Base-by-base conservation (phyloP, 2,113 vertebrate genomes). In the Hyperoodon ampullatus region DNA sequence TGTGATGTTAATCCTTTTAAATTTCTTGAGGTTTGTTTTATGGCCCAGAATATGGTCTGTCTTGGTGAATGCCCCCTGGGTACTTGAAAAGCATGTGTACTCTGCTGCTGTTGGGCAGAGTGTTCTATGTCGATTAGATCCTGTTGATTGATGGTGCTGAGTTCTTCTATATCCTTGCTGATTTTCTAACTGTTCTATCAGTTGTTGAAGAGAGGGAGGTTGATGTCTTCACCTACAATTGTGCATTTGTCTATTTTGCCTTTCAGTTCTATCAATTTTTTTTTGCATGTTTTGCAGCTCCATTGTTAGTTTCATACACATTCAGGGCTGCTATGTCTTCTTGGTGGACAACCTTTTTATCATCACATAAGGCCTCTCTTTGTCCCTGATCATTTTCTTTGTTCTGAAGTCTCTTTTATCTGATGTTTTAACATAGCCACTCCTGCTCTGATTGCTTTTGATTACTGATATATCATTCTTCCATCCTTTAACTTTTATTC, bases 101-200 rank as follows among this genome's bases (percentile, higher is more conserved):
- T 44, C 15, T 66, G 42, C 70, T 68, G 6, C 2, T 11, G 13
- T 28, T 71, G 33, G 26, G 21, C 9, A 13, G 60, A 63, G 5
- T 55, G 30, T 33, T 74, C 61, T 18, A 15, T 15, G 7, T 19
- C 16, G 2, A 8, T 24, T 63, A 42, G 72, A 80, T 65, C 44
- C 19, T 60, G 14, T 5, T 65, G 12, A 66, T 4, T 23, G 24
- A 55, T 44, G 42, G n/a, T 77, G 55, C 77, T 7, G 47, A 63
- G 53, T 60, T 63, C 39, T 68, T 82, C 53, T 53, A 28, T 33
- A 53, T 55, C 12, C 77, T 93, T 50, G 60, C 19, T 50, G 53
- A 61, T 82, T 85, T 87, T 90, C 78, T 68, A 75, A 78, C 35
- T 68, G 53, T 93, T 94, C 60, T 39, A 77, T n/a, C 39, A 88